These are phyloP conservation scores for Fistularia tabacaria DNA, from an alignment of 2,797 vertebrate species.

Conservation along the genomic window DNA sequence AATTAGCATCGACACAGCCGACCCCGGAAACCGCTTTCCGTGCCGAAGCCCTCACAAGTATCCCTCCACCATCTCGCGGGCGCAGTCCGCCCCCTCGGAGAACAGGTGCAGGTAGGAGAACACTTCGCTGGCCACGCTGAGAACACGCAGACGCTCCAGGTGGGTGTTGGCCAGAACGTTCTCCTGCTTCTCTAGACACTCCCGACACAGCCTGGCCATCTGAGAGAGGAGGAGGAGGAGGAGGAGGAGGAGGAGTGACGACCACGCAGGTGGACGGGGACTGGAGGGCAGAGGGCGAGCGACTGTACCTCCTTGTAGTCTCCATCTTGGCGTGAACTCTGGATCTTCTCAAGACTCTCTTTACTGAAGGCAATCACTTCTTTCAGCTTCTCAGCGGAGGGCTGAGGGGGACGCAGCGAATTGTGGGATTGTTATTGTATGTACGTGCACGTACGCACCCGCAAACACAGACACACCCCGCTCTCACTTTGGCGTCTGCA, in stretches of 20 bases:
- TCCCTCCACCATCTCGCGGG: constrained; percentile 85
- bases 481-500: constrained; percentile 79
- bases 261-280: not conserved
- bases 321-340: constrained; percentile 74
- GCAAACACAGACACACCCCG: not conserved
- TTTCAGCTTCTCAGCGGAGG: constrained; percentile 80
- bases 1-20: too few relatives aligned
- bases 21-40: too few relatives aligned
- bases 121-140: constrained; percentile 82
- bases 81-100: constrained; percentile 79
- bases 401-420: constrained; percentile 60
- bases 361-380: constrained; percentile 80
- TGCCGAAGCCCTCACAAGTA: constrained; percentile 74
- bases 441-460: not conserved
- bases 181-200: constrained; percentile 85
- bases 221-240: constrained; percentile 36
- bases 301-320: constrained; percentile 79
- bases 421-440: not conserved
- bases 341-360: constrained; percentile 82
- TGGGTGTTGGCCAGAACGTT: constrained; percentile 84
- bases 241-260: not conserved
- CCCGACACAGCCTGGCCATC: constrained; percentile 83
- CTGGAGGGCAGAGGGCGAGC: not conserved
- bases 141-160: constrained; percentile 78
- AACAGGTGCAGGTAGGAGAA: constrained; percentile 84